Percentiles rank a stretch among this genome's conserved stretches.
phyloP scores from a whole-genome alignment of 1,140 invertebrate species.

The Calephelis nemesis region DNA sequence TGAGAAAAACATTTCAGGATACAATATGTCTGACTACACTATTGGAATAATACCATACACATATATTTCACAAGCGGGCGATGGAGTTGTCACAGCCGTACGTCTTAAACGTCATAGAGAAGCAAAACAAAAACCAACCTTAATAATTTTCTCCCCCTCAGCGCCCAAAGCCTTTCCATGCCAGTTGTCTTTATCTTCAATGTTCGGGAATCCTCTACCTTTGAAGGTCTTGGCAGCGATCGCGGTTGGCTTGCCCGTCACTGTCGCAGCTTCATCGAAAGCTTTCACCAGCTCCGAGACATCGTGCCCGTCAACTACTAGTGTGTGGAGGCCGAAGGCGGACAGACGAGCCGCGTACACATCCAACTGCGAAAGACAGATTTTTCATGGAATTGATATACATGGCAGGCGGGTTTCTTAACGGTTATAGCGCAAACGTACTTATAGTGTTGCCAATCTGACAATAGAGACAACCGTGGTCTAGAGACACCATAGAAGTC shows the following conservation, averaged over 20 bases:
- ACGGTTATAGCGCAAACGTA: too few relatives aligned
- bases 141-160: conserved; percentile 87
- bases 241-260: conserved; percentile 93
- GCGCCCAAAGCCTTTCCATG: conserved; percentile 97
- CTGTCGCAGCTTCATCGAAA: conserved; percentile 88
- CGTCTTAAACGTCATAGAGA: too few relatives aligned
- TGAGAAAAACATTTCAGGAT: too few relatives aligned
- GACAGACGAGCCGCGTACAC: conserved; percentile 92
- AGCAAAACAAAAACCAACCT: conserved; percentile 63
- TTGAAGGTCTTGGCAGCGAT: conserved; percentile 98
- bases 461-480: too few relatives aligned
- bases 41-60: too few relatives aligned
- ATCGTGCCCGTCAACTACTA: conserved; percentile 98
- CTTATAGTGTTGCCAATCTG: too few relatives aligned
- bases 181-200: conserved; percentile 97
- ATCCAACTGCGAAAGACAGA: conserved; percentile 81
- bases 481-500: too few relatives aligned
- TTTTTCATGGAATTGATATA: too few relatives aligned
- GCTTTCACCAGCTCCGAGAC: conserved; percentile 94
- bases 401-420: too few relatives aligned
- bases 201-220: conserved; percentile 91
- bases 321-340: conserved; percentile 95
- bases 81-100: too few relatives aligned
- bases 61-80: too few relatives aligned
- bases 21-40: too few relatives aligned